Percentiles rank a stretch among this genome's conserved stretches.
Conservation (phyloP, 2,888 invertebrate species). For the Aelia acuminata region DNA sequence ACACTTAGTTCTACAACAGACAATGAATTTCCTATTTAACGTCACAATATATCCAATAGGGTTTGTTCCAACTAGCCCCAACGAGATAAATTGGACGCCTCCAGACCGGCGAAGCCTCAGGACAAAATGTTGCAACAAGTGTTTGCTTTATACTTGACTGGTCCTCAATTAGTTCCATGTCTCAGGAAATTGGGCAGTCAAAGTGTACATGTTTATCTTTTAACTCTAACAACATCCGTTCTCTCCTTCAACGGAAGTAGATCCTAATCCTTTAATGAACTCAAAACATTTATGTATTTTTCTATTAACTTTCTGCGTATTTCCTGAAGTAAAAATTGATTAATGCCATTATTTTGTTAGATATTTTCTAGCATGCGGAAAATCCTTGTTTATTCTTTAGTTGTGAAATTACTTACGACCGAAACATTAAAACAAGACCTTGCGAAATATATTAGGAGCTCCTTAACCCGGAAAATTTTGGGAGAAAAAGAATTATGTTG, state of each 20-base stretch:
- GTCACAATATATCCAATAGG: not conserved
- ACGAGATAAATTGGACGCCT: not conserved
- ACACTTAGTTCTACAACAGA: too few species aligned
- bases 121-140: constrained; percentile 16
- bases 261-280: not conserved
- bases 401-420: too few species aligned
- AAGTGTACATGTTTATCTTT: constrained; percentile 4
- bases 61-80: not conserved
- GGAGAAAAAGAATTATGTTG: too few species aligned
- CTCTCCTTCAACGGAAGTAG: not conserved
- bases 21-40: not conserved
- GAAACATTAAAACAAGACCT: too few species aligned
- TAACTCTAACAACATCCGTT: not conserved
- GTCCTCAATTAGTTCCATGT: not conserved
- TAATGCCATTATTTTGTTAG: not conserved
- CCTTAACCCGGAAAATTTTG: too few species aligned
- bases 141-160: not conserved
- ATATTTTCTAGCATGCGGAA: too few species aligned
- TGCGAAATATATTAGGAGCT: too few species aligned
- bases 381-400: too few species aligned
- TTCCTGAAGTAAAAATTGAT: not conserved
- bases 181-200: not conserved
- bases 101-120: not conserved
- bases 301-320: not conserved
- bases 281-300: not conserved